Percentiles rank a stretch among this genome's conserved stretches.
phyloP scores from a whole-genome alignment of 2,797 vertebrate genomes.

The Pangasius sanitwongsei region DNA sequence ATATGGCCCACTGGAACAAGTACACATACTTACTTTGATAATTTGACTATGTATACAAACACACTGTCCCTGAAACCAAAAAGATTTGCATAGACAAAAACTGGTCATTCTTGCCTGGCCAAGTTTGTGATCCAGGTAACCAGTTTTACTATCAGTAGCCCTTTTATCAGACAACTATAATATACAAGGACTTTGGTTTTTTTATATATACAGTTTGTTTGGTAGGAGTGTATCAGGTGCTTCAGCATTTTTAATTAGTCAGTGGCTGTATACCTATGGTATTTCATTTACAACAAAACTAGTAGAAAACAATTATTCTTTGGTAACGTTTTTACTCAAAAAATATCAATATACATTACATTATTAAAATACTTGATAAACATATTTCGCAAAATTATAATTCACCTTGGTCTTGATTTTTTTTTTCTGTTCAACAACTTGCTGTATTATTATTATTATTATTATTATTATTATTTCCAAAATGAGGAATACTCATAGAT shows the following conservation, averaged over 20 bases:
- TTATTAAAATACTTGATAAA: neutral
- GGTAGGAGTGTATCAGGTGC: neutral
- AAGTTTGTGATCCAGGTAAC: neutral
- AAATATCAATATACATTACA: neutral
- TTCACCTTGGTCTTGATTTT: neutral
- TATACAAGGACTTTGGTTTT: neutral
- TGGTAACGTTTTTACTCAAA: neutral
- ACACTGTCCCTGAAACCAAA: neutral
- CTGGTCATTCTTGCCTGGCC: neutral
- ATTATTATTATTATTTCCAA: neutral
- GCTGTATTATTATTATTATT: neutral
- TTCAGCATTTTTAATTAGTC: neutral
- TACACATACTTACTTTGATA: neutral
- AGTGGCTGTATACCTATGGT: neutral
- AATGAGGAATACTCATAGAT: neutral
- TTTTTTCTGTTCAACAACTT: neutral
- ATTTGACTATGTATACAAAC: slow-evolving; percentile 5
- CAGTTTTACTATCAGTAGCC: neutral
- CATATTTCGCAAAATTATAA: neutral
- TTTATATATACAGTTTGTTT: neutral
- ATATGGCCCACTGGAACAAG: neutral
- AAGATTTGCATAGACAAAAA: slow-evolving; percentile 15
- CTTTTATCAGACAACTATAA: no score
- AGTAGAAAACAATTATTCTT: neutral
- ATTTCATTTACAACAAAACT: neutral